Conservation (phyloP, 2,888 invertebrate genomes). For the Pristionchus entomophagus region DNA sequence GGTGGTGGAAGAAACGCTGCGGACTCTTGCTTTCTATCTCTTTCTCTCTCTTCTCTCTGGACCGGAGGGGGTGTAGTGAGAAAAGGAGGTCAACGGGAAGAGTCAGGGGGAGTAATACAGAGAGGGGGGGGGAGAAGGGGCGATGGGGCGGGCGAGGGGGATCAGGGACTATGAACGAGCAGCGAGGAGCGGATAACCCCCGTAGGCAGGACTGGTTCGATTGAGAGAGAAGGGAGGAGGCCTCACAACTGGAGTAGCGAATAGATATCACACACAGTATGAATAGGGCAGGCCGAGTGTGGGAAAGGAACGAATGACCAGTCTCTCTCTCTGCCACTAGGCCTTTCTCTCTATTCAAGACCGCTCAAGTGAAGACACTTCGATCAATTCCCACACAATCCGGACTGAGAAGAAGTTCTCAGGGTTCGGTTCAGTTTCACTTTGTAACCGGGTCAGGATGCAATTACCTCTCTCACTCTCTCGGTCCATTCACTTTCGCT, state of each 20-base stretch:
- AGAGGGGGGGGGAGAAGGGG: conserved; percentile 5
- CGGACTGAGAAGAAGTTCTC: background rate
- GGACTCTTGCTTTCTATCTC: conserved; percentile 38
- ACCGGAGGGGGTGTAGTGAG: conserved; percentile 2
- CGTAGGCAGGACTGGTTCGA: conserved; percentile 39
- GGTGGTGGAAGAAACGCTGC: conserved; percentile 29
- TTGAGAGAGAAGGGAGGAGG: conserved; percentile 24
- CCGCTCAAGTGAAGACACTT: background rate
- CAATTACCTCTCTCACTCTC: conserved; percentile 37
- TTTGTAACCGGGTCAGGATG: conserved; percentile 22
- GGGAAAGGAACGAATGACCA: background rate
- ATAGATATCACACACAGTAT: conserved; percentile 38
- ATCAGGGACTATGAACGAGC: conserved; percentile 2
- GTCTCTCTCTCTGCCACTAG: background rate
- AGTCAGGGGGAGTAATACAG: conserved; percentile 4
- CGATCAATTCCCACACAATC: background rate
- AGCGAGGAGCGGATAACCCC: conserved; percentile 3
- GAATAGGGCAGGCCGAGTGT: conserved; percentile 12
- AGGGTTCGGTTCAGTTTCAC: conserved; percentile 26
- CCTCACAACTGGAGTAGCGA: conserved; percentile 29
- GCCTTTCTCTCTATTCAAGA: background rate
- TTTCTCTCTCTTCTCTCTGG: background rate
- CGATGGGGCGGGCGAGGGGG: conserved; percentile 24
- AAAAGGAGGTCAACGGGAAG: conserved; percentile 43
- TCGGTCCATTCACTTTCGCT: conserved; percentile 20